Base-by-base conservation (phyloP, 2,888 invertebrate species). In the Hymenopus coronatus region DNA sequence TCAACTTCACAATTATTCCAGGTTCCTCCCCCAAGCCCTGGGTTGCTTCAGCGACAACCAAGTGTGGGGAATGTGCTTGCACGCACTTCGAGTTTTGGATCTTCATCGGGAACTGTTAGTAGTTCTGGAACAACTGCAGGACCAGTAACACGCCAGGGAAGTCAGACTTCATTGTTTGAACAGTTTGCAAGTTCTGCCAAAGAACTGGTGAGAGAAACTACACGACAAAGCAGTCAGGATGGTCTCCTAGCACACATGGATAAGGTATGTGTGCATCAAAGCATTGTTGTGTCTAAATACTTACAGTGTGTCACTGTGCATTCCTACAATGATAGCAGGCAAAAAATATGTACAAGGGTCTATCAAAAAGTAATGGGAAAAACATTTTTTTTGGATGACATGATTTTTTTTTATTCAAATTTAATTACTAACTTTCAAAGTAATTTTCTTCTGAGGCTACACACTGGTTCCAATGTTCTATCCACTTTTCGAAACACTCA, bases 141-240 rank as follows among this genome's bases (percentile, higher is more conserved):
- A 70, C 91, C 92, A 70, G 93, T 95, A 0, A 95, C 96, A 2
- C 94, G 97, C 3, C 97, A 98, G 92, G 96, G 96, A 2, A 97
- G 97, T 0, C 98, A 98, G 92, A 95, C 97, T 0, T 98, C 98
- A 0, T 93, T 98, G 2, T 95, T 98, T 91, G 98, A 98, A 93
- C 97, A 98, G 92, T 96, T 98, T 92, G 96, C 98, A 6, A 96
- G 96, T 0, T 98, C 98, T 92, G 98, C 98, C 20, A 98, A 98
- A 93, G 98, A 98, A 91, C 93, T 98, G 89, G 98, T 98, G 2
- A 94, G 96, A 86, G 98, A 98, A 92, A 97, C 98, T 0, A 97
- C 97, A 0, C 94, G 98, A 2, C 98, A 98, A 93, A 97, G 97
- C 92, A 98, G 98, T 92, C 98, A 98, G 92, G 98, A 98, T 92